Base-by-base conservation (phyloP, 2,888 invertebrate species). In the Trichopoda pennipes region DNA sequence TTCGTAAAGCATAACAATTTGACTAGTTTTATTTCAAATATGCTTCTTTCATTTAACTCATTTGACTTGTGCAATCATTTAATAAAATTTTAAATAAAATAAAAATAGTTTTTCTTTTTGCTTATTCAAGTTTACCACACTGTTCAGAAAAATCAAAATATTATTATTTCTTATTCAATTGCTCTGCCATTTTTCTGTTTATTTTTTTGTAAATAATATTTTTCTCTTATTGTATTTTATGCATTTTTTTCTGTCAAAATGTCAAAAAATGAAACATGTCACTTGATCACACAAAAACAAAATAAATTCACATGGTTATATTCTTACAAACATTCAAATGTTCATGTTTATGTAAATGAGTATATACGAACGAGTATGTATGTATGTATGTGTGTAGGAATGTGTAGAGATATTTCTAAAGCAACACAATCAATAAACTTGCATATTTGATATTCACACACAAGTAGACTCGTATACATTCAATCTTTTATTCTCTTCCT, bases 231-330 rank as follows among this genome's bases (percentile, higher is more conserved):
- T 61, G 17, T 73, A 51, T 72, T 72, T 69, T 80, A 58, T 73
- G 78, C 68, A 53, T 74, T 49, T n/a, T n/a, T n/a, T 61, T 9
- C 64, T 81, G 81, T 78, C 81, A 78, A 78, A 78, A 78, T 78
- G 74, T 81, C 78, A 81, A 66, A 81, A 81, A 55, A 66, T 66
- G 70, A 75, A 81, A 66, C 81, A 81, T 81, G 77, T 73, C 77
- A 78, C 66, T 81, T 78, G 70, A 75, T 81, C 74, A 77, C 51
- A 72, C 35, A 55, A 12, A 63, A 19, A 53, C 10, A 66, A 70
- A 3, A 28, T 17, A 14, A 44, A 61, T 16, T 32, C 47, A n/a
- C 35, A 73, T 53, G 8, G 47, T 21, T 23, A 60, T 51, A 58
- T 28, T 28, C 28, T 28, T 28, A 28, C 28, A 28, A 7, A 28